These are phyloP conservation scores for Temnothorax curvispinosus DNA, from an alignment of 1,140 invertebrate species.

Conservation along the genomic window DNA sequence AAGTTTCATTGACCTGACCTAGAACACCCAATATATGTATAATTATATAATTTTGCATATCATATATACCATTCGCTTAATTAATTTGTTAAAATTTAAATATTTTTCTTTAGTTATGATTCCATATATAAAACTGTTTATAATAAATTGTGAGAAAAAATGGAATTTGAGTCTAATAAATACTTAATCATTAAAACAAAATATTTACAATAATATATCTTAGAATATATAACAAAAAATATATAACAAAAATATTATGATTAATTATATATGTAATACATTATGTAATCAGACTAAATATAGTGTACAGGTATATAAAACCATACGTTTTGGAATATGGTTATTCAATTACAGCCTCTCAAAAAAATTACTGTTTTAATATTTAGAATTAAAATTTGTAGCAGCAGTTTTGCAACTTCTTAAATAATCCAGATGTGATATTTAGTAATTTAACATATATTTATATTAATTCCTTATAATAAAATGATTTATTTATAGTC, in stretches of 20 bases:
- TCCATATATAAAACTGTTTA: not conserved
- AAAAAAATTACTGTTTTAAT: not conserved
- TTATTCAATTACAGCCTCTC: too few relatives aligned
- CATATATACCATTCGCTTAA: not conserved
- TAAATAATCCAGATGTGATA: not conserved
- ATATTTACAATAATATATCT: too few relatives aligned
- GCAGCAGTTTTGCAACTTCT: not conserved
- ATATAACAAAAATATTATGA: not conserved
- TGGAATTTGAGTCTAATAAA: not conserved
- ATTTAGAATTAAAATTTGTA: not conserved
- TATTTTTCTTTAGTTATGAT: not conserved
- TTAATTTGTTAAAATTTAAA: not conserved
- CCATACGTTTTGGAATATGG: not conserved
- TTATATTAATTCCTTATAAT: not conserved
- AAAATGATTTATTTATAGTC: too few relatives aligned
- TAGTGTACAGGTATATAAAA: not conserved
- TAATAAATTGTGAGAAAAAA: not conserved
- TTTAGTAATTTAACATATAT: not conserved
- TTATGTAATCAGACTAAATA: not conserved
- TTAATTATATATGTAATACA: not conserved
- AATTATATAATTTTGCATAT: not conserved
- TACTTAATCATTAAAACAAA: not conserved
- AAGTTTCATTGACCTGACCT: too few relatives aligned
- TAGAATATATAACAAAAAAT: too few relatives aligned
- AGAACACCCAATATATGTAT: too few relatives aligned